Base-by-base conservation (phyloP, 2,888 invertebrate genomes). In the Caenorhabditis sp. region DNA sequence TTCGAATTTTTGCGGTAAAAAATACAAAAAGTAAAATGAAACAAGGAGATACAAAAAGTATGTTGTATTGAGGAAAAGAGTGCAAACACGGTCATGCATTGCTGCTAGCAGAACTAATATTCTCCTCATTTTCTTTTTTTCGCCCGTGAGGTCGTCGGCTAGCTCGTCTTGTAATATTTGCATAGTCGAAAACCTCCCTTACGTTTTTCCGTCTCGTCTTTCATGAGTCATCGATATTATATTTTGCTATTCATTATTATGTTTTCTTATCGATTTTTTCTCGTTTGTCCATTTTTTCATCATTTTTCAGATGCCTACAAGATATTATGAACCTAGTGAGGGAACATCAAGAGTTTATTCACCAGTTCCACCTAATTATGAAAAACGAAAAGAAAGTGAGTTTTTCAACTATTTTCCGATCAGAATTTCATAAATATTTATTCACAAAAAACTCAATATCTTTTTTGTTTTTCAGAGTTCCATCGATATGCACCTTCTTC, bases 191-290 rank as follows among this genome's bases (percentile, higher is more conserved):
- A 53, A 24, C 24, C 23, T 53, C 23, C 53, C n/a, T 50, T 50
- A 19, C 50, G 21, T 19, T 19, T 19, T n/a, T 5, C n/a, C 8
- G 23, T 24, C 53, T 53, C 10, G 4, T 53, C 21, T 43, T 43
- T 14, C 43, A 53, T 53, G 53, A 53, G 53, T 53, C 53, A 53
- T 53, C 53, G 53, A 53, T 53, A 24, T 53, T 53, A 53, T 24
- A 31, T 31, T 43, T 17, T 43, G 14, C 43, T 43, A 43, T 43
- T 43, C 43, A 43, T 43, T 43, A 43, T 43, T 43, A 17, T 17
- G 12, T 43, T 43, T 43, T 43, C 43, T 43, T 43, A 17, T 43
- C 43, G 43, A 43, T 17, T 17, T 5, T 43, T 43, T 17, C 17
- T 12, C 17, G 6, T 10, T 43, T 17, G 43, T 19, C 51, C 21